Evolutionary conservation across 2,113 vertebrate genomes (phyloP).

Genomic region (Festucalex cinctus): DNA sequence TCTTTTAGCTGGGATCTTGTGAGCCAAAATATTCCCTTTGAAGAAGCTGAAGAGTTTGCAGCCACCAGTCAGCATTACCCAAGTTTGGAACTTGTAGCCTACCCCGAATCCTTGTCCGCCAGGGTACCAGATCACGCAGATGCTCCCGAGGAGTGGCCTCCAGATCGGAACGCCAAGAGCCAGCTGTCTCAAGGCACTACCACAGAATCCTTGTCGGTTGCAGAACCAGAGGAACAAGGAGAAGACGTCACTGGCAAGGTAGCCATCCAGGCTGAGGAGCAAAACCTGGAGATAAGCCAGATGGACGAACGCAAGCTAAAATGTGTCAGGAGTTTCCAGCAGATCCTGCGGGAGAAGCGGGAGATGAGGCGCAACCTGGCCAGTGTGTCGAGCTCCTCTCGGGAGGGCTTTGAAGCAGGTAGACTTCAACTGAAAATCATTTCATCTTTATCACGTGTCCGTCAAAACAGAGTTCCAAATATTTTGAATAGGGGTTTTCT

Average conservation of each 20-base stretch:
- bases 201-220: constrained; percentile 32
- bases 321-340: constrained; percentile 90
- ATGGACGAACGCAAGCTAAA: constrained; percentile 82
- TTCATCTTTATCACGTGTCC: constrained; percentile 4
- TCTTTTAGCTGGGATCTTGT: constrained; percentile 1
- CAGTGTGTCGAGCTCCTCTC: constrained; percentile 77
- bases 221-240: constrained; percentile 24
- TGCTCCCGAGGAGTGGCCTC: constrained; percentile 7
- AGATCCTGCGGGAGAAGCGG: constrained; percentile 86
- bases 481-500: not conserved
- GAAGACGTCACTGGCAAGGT: not conserved
- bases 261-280: not conserved
- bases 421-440: constrained; percentile 9
- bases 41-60: constrained; percentile 36
- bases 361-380: constrained; percentile 82
- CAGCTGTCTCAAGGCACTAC: constrained; percentile 44
- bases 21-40: constrained; percentile 17
- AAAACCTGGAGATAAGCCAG: constrained; percentile 30
- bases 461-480: not conserved
- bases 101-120: constrained; percentile 14
- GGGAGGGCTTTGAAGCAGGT: constrained; percentile 84
- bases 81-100: constrained; percentile 18
- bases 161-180: constrained; percentile 8
- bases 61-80: constrained; percentile 16
- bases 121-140: constrained; percentile 9